A percentile compares a stretch with the other conserved stretches of the same genome.
These are phyloP conservation scores for Notothenia coriiceps DNA, from an alignment of 2,113 vertebrate genomes.

Conservation along the genomic window DNA sequence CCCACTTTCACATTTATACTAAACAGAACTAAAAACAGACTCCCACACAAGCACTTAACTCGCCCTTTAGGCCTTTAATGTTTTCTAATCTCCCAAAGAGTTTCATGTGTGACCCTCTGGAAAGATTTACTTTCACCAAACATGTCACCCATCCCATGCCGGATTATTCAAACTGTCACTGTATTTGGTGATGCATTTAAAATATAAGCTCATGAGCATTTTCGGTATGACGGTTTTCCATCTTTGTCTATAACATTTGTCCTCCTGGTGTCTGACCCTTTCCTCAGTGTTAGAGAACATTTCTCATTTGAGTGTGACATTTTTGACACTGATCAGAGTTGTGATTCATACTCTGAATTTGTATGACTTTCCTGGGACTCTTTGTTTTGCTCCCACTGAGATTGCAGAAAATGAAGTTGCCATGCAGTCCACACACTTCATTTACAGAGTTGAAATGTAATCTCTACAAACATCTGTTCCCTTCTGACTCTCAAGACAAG, in stretches of 20 bases:
- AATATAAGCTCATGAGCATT: too few species aligned
- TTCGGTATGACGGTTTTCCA: neutral
- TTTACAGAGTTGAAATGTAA: slow-evolving; percentile 88
- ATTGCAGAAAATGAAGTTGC: slow-evolving; percentile 79
- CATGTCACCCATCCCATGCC: neutral
- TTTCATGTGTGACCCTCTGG: neutral
- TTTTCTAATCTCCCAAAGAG: slow-evolving; percentile 15
- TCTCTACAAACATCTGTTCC: slow-evolving; percentile 94
- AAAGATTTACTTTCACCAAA: neutral
- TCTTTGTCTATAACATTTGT: neutral
- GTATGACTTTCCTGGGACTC: neutral
- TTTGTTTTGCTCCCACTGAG: neutral
- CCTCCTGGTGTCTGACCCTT: neutral
- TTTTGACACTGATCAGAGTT: slow-evolving; percentile 11
- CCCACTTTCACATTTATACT: neutral
- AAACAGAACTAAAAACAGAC: neutral
- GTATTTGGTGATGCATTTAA: neutral
- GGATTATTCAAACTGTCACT: neutral
- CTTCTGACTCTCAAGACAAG: slow-evolving; percentile 90
- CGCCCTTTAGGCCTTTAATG: slow-evolving; percentile 13
- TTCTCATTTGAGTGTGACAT: neutral
- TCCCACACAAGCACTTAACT: slow-evolving; percentile 18
- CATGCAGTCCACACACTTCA: slow-evolving; percentile 90
- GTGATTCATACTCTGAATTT: neutral
- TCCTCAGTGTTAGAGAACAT: neutral